Evolutionary conservation across 2,888 invertebrate species (phyloP).

Genomic region (Pammene fasciana): DNA sequence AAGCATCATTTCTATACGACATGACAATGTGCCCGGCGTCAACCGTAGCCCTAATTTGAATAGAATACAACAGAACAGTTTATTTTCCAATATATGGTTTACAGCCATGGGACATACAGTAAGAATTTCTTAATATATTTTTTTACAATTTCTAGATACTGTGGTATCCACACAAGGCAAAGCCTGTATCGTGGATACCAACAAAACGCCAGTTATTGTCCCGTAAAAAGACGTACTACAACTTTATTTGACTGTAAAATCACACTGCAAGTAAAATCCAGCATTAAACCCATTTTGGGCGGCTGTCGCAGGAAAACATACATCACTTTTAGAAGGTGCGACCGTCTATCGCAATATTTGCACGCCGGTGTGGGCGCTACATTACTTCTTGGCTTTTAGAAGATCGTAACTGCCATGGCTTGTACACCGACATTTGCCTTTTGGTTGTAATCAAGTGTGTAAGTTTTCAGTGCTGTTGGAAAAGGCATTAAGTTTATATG

Average conservation of each 20-base stretch:
- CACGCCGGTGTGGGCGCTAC: slow-evolving; percentile 1
- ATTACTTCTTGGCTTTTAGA: background rate
- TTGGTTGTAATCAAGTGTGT: background rate
- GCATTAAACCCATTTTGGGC: slow-evolving; percentile 5
- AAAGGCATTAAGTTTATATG: background rate
- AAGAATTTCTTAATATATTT: too few relatives aligned
- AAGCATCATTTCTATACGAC: too few relatives aligned
- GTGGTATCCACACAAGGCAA: too few relatives aligned
- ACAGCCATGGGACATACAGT: too few relatives aligned
- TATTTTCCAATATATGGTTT: too few relatives aligned
- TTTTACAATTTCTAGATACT: too few relatives aligned
- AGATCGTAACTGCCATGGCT: background rate
- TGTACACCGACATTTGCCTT: background rate
- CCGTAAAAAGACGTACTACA: too few relatives aligned
- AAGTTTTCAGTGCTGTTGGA: background rate
- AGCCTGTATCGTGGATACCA: too few relatives aligned
- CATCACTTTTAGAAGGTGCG: slow-evolving; percentile 20
- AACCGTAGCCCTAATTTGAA: too few relatives aligned
- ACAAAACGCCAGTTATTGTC: too few relatives aligned
- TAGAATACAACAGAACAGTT: too few relatives aligned
- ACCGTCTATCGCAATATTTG: slow-evolving; percentile 25
- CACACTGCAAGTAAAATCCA: slow-evolving; percentile 8
- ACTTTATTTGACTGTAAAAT: background rate
- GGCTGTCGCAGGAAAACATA: slow-evolving; percentile 17
- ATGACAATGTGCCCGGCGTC: too few relatives aligned